Percentiles rank a stretch among this genome's conserved stretches.
These are phyloP conservation scores for Merops nubicus DNA, from an alignment of 2,113 vertebrate species.

Conservation along the genomic window DNA sequence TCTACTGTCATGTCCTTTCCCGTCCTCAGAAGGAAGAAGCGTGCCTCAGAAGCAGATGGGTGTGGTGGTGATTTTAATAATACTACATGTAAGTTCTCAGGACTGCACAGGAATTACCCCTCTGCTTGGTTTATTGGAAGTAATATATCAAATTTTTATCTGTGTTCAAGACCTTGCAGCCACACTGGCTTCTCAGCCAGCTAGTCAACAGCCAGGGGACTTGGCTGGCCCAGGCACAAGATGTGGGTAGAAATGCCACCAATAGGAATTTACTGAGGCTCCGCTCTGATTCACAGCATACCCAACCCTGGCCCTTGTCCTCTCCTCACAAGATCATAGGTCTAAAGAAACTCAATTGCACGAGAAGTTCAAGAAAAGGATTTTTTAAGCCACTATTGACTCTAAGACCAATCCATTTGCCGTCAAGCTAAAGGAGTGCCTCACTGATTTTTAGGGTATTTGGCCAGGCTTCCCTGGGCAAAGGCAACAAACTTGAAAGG, in stretches of 20 bases:
- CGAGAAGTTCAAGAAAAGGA: neutral
- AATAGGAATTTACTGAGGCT: neutral
- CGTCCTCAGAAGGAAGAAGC: no score
- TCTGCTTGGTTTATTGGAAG: neutral
- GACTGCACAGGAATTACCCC: neutral
- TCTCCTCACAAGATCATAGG: neutral
- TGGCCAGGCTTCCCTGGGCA: neutral
- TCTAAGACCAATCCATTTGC: neutral
- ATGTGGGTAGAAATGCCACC: neutral
- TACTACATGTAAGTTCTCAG: neutral
- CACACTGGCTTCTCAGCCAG: neutral
- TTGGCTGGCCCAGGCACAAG: neutral
- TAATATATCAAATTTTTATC: neutral
- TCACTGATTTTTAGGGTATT: neutral
- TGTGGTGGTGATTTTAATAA: neutral
- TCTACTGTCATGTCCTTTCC: neutral
- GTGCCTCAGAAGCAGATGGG: neutral
- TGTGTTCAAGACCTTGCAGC: neutral
- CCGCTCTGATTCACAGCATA: neutral
- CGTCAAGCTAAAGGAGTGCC: neutral
- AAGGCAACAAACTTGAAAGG: neutral
- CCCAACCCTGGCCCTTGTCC: accelerated
- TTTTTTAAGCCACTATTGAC: neutral
- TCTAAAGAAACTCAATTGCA: neutral
- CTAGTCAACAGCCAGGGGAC: neutral